phyloP scores from a whole-genome alignment of 2,113 vertebrate species.

The Pelvicachromis taeniatus region DNA sequence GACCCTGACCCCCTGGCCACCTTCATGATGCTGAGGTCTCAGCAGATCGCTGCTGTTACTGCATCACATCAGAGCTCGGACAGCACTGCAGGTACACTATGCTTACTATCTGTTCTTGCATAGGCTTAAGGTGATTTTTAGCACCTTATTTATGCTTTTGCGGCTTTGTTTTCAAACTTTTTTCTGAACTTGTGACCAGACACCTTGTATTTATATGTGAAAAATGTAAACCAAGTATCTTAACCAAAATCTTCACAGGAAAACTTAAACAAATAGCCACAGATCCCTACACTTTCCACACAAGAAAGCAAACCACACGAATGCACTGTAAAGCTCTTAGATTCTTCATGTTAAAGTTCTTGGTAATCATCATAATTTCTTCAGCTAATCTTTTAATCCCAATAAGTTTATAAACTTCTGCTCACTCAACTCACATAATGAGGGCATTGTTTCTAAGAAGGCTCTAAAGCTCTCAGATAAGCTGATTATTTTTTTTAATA shows the following conservation, averaged over 20 bases:
- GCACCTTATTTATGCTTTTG: not conserved
- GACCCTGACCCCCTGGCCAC: slow-evolving; percentile 44
- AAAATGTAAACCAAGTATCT: not conserved
- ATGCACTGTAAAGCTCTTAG: not conserved
- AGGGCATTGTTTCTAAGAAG: not conserved
- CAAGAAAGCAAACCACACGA: not conserved
- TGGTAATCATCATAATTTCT: not conserved
- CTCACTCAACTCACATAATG: not conserved
- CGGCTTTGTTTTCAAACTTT: not conserved
- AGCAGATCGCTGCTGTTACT: not conserved
- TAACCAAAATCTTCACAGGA: not conserved
- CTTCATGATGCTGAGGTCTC: slow-evolving; percentile 63
- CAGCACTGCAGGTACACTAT: slow-evolving; percentile 28
- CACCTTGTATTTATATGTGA: not conserved
- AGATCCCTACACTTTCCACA: not conserved
- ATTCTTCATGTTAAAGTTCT: not conserved
- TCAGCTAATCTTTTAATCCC: not conserved
- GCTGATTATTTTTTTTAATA: not conserved
- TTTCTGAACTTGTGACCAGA: not conserved
- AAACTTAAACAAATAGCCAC: not conserved
- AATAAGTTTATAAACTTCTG: not conserved
- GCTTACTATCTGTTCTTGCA: not conserved
- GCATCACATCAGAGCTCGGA: not conserved
- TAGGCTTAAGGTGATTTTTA: not conserved
- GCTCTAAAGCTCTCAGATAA: not conserved